A percentile compares a stretch with the other conserved stretches of the same genome.
Conservation (phyloP, 1,140 invertebrate species). For the Polypedilum pembai region DNA sequence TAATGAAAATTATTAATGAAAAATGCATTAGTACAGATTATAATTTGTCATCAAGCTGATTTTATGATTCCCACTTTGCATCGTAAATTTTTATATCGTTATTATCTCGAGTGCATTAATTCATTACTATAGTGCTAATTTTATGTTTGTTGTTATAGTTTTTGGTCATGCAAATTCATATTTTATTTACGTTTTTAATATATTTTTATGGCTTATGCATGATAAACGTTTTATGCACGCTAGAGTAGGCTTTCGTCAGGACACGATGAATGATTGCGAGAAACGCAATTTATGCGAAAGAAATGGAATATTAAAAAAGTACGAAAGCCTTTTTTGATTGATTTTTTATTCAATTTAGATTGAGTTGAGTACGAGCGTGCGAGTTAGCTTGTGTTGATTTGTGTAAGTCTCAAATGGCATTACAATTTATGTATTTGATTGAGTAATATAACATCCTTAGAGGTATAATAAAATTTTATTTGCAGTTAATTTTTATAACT, state of each 20-base stretch:
- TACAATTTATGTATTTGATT: no score
- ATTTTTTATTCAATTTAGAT: not conserved
- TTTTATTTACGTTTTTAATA: no score
- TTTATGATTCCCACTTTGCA: not conserved
- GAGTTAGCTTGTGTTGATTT: not conserved
- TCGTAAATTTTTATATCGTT: not conserved
- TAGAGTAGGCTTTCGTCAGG: no score
- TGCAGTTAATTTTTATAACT: no score
- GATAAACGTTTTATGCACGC: no score
- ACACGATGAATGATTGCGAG: no score
- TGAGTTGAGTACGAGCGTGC: not conserved
- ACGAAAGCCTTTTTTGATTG: not conserved
- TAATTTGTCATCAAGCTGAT: not conserved
- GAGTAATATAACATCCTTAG: no score
- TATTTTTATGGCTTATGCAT: no score
- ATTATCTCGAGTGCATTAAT: constrained; percentile 11
- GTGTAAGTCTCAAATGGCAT: no score
- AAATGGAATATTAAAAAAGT: no score
- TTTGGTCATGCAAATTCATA: not conserved
- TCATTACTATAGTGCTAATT: not conserved
- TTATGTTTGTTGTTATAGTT: constrained; percentile 10
- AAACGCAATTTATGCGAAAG: no score
- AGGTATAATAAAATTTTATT: no score
- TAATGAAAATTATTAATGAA: not conserved
- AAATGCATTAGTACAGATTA: not conserved